phyloP scores from a whole-genome alignment of 2,888 invertebrate genomes.

The Dyspetes luteomarginatus region DNA sequence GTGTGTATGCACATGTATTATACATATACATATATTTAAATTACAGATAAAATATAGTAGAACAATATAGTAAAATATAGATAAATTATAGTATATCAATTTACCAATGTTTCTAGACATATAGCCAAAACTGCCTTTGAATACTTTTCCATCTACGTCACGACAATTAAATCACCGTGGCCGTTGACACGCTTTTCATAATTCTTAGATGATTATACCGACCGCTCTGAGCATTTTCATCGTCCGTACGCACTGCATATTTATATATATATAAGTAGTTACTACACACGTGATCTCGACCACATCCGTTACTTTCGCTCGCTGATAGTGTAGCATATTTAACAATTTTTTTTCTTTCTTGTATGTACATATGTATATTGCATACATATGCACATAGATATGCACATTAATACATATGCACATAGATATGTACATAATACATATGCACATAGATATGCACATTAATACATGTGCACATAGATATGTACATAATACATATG shows the following conservation, averaged over 20 bases:
- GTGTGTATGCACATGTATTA: too few relatives aligned
- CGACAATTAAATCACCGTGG: constrained; percentile 43
- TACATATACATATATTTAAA: too few relatives aligned
- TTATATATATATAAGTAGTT: not conserved
- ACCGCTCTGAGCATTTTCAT: not conserved
- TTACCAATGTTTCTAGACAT: not conserved
- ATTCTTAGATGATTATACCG: constrained; percentile 33
- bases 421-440: too few relatives aligned
- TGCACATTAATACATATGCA: not conserved
- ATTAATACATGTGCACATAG: too few relatives aligned
- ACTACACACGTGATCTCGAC: not conserved
- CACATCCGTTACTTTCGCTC: not conserved
- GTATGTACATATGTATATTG: too few relatives aligned
- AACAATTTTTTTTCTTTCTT: not conserved
- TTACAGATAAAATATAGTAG: too few relatives aligned
- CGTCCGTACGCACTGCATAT: not conserved
- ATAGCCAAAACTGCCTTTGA: not conserved
- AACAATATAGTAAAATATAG: too few relatives aligned
- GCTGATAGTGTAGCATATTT: not conserved
- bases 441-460: too few relatives aligned
- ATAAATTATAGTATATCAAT: too few relatives aligned
- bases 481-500: too few relatives aligned
- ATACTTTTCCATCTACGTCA: constrained; percentile 22
- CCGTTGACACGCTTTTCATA: constrained; percentile 53
- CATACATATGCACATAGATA: too few relatives aligned